Evolutionary conservation across 2,797 vertebrate genomes (phyloP).

Genomic region (Mus caroli): DNA sequence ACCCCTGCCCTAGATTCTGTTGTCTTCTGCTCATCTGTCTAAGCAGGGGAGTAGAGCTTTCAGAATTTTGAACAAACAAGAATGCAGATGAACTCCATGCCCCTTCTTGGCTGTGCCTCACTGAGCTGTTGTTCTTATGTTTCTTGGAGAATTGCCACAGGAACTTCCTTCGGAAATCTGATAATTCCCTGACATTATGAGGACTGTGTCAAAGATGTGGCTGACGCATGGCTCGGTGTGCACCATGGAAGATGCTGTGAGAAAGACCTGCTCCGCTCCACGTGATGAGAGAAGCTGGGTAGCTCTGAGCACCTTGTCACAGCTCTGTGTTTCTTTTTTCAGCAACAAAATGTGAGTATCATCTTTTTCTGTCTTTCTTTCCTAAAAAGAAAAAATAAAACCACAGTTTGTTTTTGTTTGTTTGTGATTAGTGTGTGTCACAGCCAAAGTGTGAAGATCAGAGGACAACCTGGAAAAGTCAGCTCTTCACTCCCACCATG

Average conservation of each 20-base stretch:
- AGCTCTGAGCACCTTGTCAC: not conserved
- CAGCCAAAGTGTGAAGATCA: not conserved
- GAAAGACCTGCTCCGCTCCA: not conserved
- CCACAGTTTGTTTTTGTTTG: not conserved
- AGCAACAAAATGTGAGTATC: not conserved
- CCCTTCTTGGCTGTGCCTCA: not conserved
- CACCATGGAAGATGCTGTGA: not conserved
- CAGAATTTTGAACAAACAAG: not conserved
- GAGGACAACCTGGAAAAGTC: no score
- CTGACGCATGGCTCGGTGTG: not conserved
- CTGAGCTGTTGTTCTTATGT: not conserved
- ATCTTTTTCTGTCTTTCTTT: not conserved
- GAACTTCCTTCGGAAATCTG: not conserved
- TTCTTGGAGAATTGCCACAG: conserved; percentile 10
- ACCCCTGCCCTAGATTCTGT: not conserved
- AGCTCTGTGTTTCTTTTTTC: not conserved
- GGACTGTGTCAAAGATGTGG: not conserved
- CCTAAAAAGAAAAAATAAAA: not conserved
- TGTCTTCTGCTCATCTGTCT: not conserved
- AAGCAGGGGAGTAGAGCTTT: not conserved
- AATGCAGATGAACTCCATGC: not conserved
- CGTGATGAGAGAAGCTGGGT: not conserved
- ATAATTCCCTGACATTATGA: not conserved
- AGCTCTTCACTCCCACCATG: not conserved
- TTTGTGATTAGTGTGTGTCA: not conserved